Evolutionary conservation across 1,140 invertebrate genomes (phyloP).

Genomic region (Colletes gigas): DNA sequence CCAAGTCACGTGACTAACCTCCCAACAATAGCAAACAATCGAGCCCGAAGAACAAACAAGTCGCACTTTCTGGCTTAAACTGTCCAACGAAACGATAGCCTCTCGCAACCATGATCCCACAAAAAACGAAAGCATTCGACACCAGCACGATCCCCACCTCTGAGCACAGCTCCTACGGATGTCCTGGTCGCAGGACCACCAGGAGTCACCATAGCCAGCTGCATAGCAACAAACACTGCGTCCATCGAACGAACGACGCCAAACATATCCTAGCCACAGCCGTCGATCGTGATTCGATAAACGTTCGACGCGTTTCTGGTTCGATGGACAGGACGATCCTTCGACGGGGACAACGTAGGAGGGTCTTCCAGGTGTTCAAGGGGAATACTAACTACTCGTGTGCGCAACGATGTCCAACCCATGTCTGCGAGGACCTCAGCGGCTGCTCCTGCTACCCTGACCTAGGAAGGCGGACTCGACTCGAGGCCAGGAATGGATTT

Average conservation of each 20-base stretch:
- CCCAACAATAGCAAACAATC: neutral
- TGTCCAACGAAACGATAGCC: neutral
- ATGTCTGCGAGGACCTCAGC: conserved; percentile 63
- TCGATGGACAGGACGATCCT: neutral
- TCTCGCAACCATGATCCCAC: neutral
- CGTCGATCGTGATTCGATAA: neutral
- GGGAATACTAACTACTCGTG: conserved; percentile 77
- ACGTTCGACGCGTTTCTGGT: neutral
- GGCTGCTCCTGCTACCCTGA: conserved; percentile 70
- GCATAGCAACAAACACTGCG: conserved; percentile 30
- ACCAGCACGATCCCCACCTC: neutral
- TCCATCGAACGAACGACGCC: neutral
- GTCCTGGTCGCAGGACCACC: neutral
- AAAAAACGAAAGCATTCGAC: neutral
- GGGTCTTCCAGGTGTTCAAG: neutral
- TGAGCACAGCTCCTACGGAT: neutral
- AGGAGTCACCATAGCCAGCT: neutral
- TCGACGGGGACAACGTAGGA: too few relatives aligned
- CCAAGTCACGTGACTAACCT: conserved; percentile 21
- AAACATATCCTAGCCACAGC: neutral
- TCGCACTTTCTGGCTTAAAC: neutral
- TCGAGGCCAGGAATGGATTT: conserved; percentile 71
- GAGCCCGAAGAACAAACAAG: neutral
- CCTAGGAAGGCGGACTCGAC: conserved; percentile 72
- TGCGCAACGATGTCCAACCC: conserved; percentile 79